Evolutionary conservation across 1,140 invertebrate species (phyloP).

Genomic region (Drosophila novamexicana): DNA sequence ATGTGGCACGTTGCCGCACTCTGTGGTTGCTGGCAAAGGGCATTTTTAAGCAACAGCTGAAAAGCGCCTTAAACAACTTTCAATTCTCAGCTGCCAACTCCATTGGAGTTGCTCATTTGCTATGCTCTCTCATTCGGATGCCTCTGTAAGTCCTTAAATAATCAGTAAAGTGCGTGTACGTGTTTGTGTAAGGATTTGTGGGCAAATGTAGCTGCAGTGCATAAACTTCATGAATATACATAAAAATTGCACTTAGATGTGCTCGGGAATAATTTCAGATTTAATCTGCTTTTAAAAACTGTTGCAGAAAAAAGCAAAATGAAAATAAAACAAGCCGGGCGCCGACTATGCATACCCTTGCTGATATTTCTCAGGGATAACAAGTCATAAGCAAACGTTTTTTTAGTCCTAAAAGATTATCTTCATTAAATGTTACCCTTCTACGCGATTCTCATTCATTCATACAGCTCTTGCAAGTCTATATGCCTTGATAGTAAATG

Average conservation of each 20-base stretch:
- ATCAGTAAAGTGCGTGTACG: constrained; percentile 1
- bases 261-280: constrained; percentile 3
- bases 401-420: too few relatives aligned
- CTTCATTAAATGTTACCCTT: not conserved
- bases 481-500: too few relatives aligned
- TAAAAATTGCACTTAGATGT: constrained; percentile 23
- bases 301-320: not conserved
- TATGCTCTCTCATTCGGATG: constrained; percentile 46
- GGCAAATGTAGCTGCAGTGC: constrained; percentile 1
- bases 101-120: constrained; percentile 61
- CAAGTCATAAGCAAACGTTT: not conserved
- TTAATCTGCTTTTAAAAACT: constrained; percentile 17
- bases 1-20: not conserved
- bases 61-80: constrained; percentile 22
- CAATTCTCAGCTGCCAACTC: constrained; percentile 29
- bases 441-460: not conserved
- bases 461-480: not conserved
- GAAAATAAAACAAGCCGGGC: not conserved
- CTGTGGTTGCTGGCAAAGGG: constrained; percentile 44
- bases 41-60: constrained; percentile 56
- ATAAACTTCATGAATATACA: constrained; percentile 20
- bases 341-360: not conserved
- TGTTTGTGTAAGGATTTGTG: not conserved
- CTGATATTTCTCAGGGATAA: not conserved
- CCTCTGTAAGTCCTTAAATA: constrained; percentile 9